phyloP scores from a whole-genome alignment of 2,797 vertebrate genomes.

The Microtus agrestis region DNA sequence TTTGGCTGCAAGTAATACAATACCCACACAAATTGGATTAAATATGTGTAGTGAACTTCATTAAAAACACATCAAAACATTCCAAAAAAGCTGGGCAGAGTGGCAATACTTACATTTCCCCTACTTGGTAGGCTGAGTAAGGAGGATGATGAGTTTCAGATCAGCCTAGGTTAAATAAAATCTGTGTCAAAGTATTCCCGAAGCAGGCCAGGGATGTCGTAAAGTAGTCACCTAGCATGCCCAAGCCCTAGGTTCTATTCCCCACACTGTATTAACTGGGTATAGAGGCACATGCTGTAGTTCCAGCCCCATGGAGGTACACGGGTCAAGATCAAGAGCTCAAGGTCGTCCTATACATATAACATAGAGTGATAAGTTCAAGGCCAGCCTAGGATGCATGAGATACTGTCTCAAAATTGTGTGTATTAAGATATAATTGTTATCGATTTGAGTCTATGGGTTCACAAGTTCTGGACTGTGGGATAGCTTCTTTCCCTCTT shows the following conservation, averaged over 20 bases:
- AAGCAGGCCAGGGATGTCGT: background rate
- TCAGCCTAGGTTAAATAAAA: background rate
- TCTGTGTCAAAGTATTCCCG: background rate
- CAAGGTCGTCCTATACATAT: background rate
- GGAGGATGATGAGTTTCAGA: background rate
- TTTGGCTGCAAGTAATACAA: background rate
- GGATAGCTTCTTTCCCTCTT: background rate
- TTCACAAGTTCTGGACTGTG: background rate
- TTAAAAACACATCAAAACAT: slow-evolving; percentile 1
- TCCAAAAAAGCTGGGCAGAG: background rate
- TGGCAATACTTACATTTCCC: background rate
- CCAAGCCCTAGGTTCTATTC: background rate
- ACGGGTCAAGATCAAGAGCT: background rate
- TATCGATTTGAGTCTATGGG: background rate
- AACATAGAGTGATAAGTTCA: background rate
- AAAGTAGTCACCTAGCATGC: too few relatives aligned
- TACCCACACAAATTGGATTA: background rate
- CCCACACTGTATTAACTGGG: background rate
- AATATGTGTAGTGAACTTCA: background rate
- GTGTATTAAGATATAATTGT: background rate
- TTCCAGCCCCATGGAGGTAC: background rate
- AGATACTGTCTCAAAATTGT: background rate
- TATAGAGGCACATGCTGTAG: too few relatives aligned
- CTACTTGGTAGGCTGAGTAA: background rate
- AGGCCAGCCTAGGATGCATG: background rate